These are phyloP conservation scores for Plutomurus gul DNA, from an alignment of 1,140 invertebrate species.

Conservation along the genomic window DNA sequence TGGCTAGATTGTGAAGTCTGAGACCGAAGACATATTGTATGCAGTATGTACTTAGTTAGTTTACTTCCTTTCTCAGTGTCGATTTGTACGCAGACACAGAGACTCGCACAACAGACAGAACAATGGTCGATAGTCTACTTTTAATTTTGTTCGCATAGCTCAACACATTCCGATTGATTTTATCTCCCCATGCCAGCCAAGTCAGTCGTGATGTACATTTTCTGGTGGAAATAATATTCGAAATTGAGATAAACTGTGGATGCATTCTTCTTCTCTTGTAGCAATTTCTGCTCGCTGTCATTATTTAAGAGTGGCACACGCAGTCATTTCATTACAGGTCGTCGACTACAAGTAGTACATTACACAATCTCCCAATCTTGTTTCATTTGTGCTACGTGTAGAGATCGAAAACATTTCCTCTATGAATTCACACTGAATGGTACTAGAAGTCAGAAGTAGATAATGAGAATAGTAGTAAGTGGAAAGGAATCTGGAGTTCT, in stretches of 20 bases:
- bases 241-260: neutral
- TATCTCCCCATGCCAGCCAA: neutral
- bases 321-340: too few species aligned
- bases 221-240: constrained; percentile 14
- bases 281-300: neutral
- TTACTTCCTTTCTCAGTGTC: neutral
- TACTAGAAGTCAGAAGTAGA: too few species aligned
- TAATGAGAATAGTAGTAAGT: too few species aligned
- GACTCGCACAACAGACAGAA: neutral
- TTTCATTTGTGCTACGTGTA: too few species aligned
- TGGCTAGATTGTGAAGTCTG: too few species aligned
- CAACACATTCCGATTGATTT: constrained; percentile 23
- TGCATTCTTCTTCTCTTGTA: neutral
- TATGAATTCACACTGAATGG: too few species aligned
- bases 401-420: too few species aligned
- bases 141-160: constrained; percentile 1
- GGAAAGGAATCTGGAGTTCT: too few species aligned
- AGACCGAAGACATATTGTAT: neutral
- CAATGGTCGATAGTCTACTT: neutral
- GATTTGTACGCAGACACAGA: neutral
- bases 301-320: neutral
- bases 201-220: neutral
- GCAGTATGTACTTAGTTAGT: neutral
- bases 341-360: too few species aligned
- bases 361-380: too few species aligned